Evolutionary conservation across 2,888 invertebrate species (phyloP).

Genomic region (Tetheella fluctuosa): DNA sequence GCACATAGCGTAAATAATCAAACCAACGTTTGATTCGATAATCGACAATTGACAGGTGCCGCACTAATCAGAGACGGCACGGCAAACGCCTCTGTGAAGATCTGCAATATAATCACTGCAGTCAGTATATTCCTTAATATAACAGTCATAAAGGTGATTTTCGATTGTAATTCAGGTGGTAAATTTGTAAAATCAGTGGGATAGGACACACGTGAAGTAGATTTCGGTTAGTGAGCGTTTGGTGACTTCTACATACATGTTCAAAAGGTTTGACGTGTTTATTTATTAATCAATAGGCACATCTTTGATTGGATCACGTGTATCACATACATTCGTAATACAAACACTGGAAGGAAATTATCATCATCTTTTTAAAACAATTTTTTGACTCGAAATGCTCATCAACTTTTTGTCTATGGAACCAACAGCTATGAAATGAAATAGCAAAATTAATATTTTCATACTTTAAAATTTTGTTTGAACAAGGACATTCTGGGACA

Average conservation of each 20-base stretch:
- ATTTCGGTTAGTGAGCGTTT: conserved; percentile 54
- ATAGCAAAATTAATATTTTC: no score
- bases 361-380: no score
- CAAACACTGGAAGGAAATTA: no score
- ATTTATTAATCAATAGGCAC: neutral
- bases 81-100: conserved; percentile 47
- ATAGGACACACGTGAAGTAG: conserved; percentile 59
- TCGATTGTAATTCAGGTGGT: conserved; percentile 25
- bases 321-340: neutral
- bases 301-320: neutral
- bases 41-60: conserved; percentile 52
- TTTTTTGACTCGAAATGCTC: no score
- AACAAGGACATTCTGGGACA: no score
- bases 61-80: conserved; percentile 60
- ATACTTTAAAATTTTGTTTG: no score
- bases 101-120: conserved; percentile 35
- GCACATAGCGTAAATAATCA: conserved; percentile 61
- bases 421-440: no score
- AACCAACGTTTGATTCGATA: conserved; percentile 52
- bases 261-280: conserved; percentile 19
- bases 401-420: no score
- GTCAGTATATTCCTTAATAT: conserved; percentile 24
- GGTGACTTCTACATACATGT: conserved; percentile 44
- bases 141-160: conserved; percentile 22
- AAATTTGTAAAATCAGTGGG: conserved; percentile 50